These are phyloP conservation scores for Nemurella pictetii DNA, from an alignment of 2,888 invertebrate species.

Conservation along the genomic window DNA sequence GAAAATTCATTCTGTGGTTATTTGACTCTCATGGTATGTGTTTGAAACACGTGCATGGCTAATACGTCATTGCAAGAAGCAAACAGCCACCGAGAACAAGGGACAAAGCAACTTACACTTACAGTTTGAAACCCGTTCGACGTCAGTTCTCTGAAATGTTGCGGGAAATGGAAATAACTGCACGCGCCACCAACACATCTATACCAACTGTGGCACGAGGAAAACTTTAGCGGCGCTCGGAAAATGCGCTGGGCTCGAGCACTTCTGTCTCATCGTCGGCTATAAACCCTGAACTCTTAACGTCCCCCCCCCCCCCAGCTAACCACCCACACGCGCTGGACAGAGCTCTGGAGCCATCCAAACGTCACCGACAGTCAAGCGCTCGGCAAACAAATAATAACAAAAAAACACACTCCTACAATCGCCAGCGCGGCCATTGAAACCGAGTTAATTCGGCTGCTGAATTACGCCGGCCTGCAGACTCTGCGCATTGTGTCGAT, in stretches of 20 bases:
- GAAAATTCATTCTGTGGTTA: neutral
- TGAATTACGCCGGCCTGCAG: neutral
- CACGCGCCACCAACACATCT: neutral
- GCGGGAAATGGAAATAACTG: neutral
- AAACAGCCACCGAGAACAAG: no score
- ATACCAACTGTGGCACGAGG: no score
- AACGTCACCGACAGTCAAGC: neutral
- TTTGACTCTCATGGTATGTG: neutral
- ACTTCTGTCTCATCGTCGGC: neutral
- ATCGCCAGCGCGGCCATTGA: no score
- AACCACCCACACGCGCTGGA: neutral
- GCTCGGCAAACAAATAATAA: neutral
- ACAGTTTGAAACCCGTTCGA: neutral
- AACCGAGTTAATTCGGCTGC: neutral
- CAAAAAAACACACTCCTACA: neutral
- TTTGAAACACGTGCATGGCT: neutral
- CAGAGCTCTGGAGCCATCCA: neutral
- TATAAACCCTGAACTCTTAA: neutral
- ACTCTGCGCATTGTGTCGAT: neutral
- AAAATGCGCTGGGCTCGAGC: neutral
- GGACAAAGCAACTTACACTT: neutral
- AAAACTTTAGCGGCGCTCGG: neutral
- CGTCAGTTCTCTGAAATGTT: neutral
- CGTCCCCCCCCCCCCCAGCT: neutral
- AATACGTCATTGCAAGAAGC: no score